These are phyloP conservation scores for Rhipidura dahli DNA, from an alignment of 2,113 vertebrate genomes.

Conservation along the genomic window DNA sequence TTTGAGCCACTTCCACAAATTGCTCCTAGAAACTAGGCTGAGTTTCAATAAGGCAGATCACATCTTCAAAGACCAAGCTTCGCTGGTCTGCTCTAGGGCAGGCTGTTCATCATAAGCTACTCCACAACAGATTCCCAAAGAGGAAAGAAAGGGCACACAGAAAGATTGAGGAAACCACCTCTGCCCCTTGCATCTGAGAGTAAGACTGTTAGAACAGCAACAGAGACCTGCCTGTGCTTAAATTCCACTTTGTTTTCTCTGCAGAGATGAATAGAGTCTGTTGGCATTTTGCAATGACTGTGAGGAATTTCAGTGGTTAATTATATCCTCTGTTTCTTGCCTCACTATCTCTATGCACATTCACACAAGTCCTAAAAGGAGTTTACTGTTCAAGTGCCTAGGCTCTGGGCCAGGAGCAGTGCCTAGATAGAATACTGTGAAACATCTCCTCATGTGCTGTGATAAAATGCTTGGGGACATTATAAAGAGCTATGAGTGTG, in stretches of 20 bases:
- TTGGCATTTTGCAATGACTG: conserved; percentile 21
- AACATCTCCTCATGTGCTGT: background rate
- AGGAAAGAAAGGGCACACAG: background rate
- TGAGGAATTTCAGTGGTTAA: conserved; percentile 30
- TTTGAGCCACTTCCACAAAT: background rate
- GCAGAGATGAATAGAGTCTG: background rate
- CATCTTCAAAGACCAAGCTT: background rate
- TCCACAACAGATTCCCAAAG: background rate
- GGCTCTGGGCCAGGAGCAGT: conserved; percentile 27
- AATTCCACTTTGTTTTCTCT: background rate
- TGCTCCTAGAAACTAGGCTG: background rate
- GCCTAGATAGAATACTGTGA: background rate
- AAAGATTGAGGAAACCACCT: background rate
- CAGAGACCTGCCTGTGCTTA: background rate
- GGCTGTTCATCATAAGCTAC: background rate
- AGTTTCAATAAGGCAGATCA: background rate
- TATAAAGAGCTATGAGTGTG: background rate
- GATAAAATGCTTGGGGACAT: background rate
- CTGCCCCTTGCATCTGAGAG: background rate
- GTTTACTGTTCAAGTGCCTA: conserved; percentile 13
- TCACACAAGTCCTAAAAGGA: conserved; percentile 21
- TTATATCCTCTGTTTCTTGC: conserved; percentile 34
- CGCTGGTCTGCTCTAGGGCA: background rate
- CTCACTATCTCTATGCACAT: background rate
- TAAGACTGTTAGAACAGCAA: background rate